These are phyloP conservation scores for Strigamia crassipes DNA, from an alignment of 2,888 invertebrate genomes.

Conservation along the genomic window DNA sequence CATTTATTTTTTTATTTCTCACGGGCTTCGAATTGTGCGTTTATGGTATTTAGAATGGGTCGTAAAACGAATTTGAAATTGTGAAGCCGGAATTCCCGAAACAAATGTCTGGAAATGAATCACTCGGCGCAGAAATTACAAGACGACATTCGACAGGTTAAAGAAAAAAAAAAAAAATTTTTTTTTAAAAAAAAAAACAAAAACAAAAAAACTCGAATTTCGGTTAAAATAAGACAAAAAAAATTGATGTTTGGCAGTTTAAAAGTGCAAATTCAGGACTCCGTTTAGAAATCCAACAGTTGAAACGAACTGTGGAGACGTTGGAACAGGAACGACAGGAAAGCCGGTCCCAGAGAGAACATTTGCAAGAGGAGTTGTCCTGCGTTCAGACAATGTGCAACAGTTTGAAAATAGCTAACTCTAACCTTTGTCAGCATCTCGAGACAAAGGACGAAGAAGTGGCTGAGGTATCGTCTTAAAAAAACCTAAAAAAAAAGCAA, in stretches of 20 bases:
- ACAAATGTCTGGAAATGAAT: conserved; percentile 25
- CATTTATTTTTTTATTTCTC: background rate
- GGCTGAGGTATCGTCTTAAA: background rate
- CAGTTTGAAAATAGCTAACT: conserved; percentile 35
- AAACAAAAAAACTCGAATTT: background rate
- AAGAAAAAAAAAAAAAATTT: background rate
- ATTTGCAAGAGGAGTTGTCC: conserved; percentile 20
- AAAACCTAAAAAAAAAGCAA: background rate
- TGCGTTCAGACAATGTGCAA: conserved; percentile 25
- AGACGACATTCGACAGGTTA: conserved; percentile 16
- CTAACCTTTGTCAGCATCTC: conserved; percentile 15
- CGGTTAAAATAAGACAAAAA: background rate
- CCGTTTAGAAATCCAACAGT: conserved; percentile 24
- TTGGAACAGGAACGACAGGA: conserved; percentile 29
- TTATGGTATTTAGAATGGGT: background rate
- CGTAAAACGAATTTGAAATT: background rate
- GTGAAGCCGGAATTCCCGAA: background rate
- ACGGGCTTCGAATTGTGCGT: background rate
- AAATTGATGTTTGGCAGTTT: background rate
- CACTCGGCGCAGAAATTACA: conserved; percentile 26
- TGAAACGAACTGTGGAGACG: background rate
- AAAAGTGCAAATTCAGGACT: conserved; percentile 14
- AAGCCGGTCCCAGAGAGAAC: background rate
- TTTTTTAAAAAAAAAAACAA: background rate
- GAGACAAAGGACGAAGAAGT: conserved; percentile 38